phyloP scores from a whole-genome alignment of 2,797 vertebrate genomes.

The Hephaestus fuliginosus region DNA sequence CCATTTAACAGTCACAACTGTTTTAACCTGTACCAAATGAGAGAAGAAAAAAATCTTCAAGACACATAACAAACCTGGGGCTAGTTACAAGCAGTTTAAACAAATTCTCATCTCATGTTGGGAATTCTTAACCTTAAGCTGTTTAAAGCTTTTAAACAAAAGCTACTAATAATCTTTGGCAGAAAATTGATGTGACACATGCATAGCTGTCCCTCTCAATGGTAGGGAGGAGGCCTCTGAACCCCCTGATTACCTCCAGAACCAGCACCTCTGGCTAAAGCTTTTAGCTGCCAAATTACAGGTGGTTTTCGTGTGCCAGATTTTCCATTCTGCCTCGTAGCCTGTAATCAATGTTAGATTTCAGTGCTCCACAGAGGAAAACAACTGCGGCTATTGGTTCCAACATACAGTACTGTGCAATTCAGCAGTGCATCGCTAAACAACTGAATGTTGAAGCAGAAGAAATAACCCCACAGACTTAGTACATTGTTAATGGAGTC shows the following conservation, averaged over 20 bases:
- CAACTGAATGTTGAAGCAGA: conserved; percentile 40
- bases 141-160: background rate
- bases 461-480: conserved; percentile 36
- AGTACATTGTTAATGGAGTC: conserved; percentile 43
- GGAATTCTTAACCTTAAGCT: background rate
- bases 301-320: conserved; percentile 71
- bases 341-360: conserved; percentile 77
- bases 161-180: conserved; percentile 14
- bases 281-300: conserved; percentile 81
- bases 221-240: conserved; percentile 48
- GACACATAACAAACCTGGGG: background rate
- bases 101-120: background rate
- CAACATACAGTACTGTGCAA: conserved; percentile 27
- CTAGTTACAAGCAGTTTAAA: background rate
- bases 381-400: conserved; percentile 55
- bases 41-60: background rate
- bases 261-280: conserved; percentile 68
- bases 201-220: conserved; percentile 32
- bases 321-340: conserved; percentile 62
- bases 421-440: conserved; percentile 33
- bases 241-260: conserved; percentile 64
- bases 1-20: background rate
- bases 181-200: conserved; percentile 39
- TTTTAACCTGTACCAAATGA: background rate
- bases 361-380: conserved; percentile 64